Percentiles rank a stretch among this genome's conserved stretches.
Conservation (phyloP, 2,888 invertebrate genomes). For the Calameuta idolon region DNA sequence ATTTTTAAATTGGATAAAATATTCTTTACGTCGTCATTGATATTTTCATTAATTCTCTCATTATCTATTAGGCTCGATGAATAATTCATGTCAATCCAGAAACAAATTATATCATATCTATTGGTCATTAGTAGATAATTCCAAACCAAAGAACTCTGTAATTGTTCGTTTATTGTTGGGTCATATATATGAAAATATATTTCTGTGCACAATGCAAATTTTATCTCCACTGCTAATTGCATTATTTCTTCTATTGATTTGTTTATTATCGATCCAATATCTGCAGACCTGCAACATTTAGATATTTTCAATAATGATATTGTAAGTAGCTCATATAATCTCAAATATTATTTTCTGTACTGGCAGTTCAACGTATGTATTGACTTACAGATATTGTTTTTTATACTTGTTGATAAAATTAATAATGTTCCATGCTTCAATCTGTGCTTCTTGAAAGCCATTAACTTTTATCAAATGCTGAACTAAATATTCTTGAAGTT, state of each 20-base stretch:
- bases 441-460: constrained; percentile 56
- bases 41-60: constrained; percentile 7
- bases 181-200: constrained; percentile 62
- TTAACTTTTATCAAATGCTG: constrained; percentile 73
- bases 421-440: constrained; percentile 66
- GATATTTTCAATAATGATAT: neutral
- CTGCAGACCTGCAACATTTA: neutral
- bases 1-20: constrained; percentile 71
- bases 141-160: constrained; percentile 70
- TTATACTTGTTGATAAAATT: constrained; percentile 55
- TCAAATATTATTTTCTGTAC: neutral
- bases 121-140: constrained; percentile 72
- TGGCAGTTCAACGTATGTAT: neutral
- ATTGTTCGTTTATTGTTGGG: constrained; percentile 50
- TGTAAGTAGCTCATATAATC: neutral
- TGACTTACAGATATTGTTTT: constrained; percentile 47
- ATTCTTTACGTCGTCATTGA: constrained; percentile 64
- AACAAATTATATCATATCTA: constrained; percentile 71
- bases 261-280: constrained; percentile 46
- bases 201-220: constrained; percentile 52
- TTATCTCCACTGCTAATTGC: constrained; percentile 48
- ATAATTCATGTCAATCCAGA: constrained; percentile 74
- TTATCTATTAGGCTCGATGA: constrained; percentile 32
- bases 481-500: constrained; percentile 75
- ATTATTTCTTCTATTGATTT: constrained; percentile 58